Evolutionary conservation across 2,113 vertebrate genomes (phyloP).

Genomic region (Myiopsitta monachus): DNA sequence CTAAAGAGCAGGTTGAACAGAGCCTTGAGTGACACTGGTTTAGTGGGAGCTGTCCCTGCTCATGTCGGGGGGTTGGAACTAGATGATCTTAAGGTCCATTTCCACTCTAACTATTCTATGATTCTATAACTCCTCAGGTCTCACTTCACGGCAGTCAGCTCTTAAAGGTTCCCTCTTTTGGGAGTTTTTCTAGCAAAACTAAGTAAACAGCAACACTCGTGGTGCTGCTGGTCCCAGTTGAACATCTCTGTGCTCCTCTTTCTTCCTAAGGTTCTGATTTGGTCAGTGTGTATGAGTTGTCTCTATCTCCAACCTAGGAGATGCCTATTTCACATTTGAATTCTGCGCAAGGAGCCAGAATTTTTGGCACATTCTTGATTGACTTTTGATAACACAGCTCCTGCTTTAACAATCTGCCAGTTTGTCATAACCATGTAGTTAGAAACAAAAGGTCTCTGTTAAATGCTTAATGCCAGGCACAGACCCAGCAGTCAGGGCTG

Average conservation of each 20-base stretch:
- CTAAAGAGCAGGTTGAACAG: too few species aligned
- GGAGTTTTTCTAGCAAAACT: neutral
- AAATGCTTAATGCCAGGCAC: neutral
- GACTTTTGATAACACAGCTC: conserved; percentile 36
- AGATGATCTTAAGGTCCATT: too few species aligned
- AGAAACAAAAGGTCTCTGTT: conserved; percentile 49
- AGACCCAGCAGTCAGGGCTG: neutral
- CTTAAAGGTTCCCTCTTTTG: neutral
- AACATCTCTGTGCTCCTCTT: neutral
- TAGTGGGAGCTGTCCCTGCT: too few species aligned
- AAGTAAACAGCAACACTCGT: neutral
- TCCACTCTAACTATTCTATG: too few species aligned
- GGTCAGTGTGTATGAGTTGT: neutral
- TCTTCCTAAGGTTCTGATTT: neutral
- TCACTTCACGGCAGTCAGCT: neutral
- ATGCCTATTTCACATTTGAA: neutral
- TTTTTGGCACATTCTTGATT: neutral
- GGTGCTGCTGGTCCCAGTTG: neutral
- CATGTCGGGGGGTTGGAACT: too few species aligned
- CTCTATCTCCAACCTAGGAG: neutral
- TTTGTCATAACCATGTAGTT: conserved; percentile 1
- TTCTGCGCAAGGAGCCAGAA: neutral
- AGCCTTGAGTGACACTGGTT: too few species aligned
- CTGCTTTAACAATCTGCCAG: conserved; percentile 32
- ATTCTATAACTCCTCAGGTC: neutral